These are phyloP conservation scores for Trachurus trachurus DNA, from an alignment of 2,797 vertebrate genomes.

Conservation along the genomic window DNA sequence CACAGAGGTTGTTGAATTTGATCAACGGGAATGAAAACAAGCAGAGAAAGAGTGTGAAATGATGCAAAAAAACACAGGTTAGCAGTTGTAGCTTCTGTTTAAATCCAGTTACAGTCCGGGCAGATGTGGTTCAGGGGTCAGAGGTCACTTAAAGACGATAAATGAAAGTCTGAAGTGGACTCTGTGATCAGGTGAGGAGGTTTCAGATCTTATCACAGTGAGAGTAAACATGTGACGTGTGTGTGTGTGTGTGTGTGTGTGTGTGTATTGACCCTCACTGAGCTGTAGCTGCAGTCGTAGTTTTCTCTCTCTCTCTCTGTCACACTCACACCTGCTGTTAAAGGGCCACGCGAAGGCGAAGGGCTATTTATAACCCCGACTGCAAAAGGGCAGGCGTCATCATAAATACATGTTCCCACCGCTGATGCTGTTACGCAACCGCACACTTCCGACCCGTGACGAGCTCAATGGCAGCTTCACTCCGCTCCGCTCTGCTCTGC, in stretches of 20 bases:
- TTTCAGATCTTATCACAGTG: background rate
- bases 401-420: slow-evolving; percentile 58
- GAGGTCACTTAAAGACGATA: too few species aligned
- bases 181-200: too few species aligned
- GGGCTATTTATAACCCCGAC: slow-evolving; percentile 69
- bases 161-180: too few species aligned
- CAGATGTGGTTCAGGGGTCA: too few species aligned
- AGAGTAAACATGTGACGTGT: slow-evolving; percentile 15
- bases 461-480: slow-evolving; percentile 42
- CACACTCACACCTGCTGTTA: slow-evolving; percentile 65
- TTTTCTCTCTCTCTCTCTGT: background rate
- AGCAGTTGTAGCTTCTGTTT: too few species aligned
- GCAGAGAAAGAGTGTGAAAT: too few species aligned
- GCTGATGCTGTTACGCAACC: slow-evolving; percentile 53
- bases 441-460: slow-evolving; percentile 22
- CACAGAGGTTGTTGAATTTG: too few species aligned
- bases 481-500: background rate
- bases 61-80: too few species aligned
- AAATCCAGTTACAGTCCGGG: too few species aligned
- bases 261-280: background rate
- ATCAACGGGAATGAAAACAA: too few species aligned
- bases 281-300: background rate
- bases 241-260: background rate
- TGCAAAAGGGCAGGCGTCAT: slow-evolving; percentile 62
- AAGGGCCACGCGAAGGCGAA: slow-evolving; percentile 32